phyloP scores from a whole-genome alignment of 2,888 invertebrate genomes.

The Megamerina dolium region DNA sequence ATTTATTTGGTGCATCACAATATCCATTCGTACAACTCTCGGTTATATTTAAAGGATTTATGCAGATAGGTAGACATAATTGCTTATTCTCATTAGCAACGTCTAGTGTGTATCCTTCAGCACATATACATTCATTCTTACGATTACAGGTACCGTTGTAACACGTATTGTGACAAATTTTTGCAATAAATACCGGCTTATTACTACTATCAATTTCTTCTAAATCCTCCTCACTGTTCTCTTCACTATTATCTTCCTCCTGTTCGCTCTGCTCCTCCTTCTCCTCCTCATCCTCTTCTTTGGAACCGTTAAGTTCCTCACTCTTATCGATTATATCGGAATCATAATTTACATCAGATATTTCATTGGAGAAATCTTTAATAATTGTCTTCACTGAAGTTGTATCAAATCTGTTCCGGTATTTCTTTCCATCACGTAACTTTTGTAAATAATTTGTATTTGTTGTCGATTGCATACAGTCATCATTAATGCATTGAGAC shows the following conservation, averaged over 20 bases:
- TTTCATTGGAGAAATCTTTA: not conserved
- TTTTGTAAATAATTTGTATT: constrained; percentile 60
- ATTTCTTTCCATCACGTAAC: constrained; percentile 15
- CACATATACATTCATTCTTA: constrained; percentile 33
- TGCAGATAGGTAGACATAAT: constrained; percentile 17
- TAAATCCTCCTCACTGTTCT: not conserved
- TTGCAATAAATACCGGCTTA: not conserved
- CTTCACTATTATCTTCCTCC: not conserved
- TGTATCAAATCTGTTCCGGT: too few species aligned
- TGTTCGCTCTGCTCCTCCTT: not conserved
- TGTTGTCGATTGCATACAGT: too few species aligned
- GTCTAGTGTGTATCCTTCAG: constrained; percentile 16
- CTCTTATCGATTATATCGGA: not conserved
- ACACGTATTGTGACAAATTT: constrained; percentile 9
- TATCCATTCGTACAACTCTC: constrained; percentile 30
- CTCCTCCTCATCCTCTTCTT: constrained; percentile 1
- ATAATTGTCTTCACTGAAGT: too few species aligned
- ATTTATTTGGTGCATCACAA: constrained; percentile 34
- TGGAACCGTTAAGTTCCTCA: not conserved
- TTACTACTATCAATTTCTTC: not conserved
- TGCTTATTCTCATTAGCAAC: constrained; percentile 20
- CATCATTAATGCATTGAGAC: constrained; percentile 12
- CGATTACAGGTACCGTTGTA: constrained; percentile 36
- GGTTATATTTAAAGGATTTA: not conserved
- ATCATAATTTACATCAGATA: too few species aligned